phyloP scores from a whole-genome alignment of 2,113 vertebrate species.

The Rutilus rutilus region DNA sequence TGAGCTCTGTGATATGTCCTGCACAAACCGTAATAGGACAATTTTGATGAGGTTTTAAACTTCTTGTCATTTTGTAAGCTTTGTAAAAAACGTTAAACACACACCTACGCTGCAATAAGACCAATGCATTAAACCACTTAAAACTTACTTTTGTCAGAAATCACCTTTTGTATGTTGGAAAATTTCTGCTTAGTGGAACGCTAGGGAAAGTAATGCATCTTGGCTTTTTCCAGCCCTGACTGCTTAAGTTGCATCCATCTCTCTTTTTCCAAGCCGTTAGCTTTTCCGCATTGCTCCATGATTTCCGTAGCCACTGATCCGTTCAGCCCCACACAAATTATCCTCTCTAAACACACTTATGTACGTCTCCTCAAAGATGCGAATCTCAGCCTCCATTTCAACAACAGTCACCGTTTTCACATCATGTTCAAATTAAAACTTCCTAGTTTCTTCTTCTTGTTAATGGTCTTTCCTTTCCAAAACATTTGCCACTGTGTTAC shows the following conservation, averaged over 20 bases:
- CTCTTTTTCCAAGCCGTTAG: conserved; percentile 24
- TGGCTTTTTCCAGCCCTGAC: conserved; percentile 12
- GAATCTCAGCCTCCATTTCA: background rate
- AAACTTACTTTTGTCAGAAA: background rate
- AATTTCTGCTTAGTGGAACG: background rate
- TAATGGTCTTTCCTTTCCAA: background rate
- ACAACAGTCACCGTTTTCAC: background rate
- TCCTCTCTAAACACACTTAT: background rate
- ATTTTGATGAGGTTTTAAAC: background rate
- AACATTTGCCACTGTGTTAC: background rate
- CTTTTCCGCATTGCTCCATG: conserved; percentile 1
- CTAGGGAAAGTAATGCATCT: background rate
- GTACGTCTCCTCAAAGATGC: background rate
- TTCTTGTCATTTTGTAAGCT: background rate
- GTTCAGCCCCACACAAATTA: background rate
- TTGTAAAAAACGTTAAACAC: background rate
- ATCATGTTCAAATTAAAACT: background rate
- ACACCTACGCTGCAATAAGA: background rate
- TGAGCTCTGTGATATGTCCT: background rate
- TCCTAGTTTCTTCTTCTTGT: too few species aligned
- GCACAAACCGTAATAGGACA: background rate
- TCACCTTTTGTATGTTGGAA: background rate
- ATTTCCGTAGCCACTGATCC: background rate
- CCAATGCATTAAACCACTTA: background rate
- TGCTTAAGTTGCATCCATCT: background rate